Conservation (phyloP, 2,888 invertebrate species). For the Globia sparganii region DNA sequence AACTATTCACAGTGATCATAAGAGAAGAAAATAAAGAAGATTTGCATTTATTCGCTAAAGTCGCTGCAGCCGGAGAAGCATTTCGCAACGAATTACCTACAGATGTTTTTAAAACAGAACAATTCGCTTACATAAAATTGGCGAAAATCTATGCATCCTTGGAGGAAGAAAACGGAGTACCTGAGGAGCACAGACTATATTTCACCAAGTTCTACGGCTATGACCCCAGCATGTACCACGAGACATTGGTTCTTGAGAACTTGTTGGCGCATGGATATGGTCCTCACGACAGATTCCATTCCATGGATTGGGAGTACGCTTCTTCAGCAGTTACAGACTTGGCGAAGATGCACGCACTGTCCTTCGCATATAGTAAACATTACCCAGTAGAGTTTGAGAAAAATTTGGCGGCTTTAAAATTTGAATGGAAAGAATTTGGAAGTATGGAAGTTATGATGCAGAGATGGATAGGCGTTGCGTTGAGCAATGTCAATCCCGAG, state of each 20-base stretch:
- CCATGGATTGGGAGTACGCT: constrained; percentile 69
- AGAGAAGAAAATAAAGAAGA: constrained; percentile 64
- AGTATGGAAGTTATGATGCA: neutral
- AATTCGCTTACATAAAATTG: constrained; percentile 57
- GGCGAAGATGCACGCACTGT: constrained; percentile 78
- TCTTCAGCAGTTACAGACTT: constrained; percentile 70
- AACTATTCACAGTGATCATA: constrained; percentile 69
- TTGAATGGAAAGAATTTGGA: neutral
- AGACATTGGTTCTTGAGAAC: constrained; percentile 75
- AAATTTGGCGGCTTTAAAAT: neutral
- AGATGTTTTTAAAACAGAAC: constrained; percentile 55
- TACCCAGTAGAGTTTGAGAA: constrained; percentile 68
- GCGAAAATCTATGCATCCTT: constrained; percentile 49
- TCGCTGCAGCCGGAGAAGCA: constrained; percentile 57
- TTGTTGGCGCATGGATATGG: constrained; percentile 37
- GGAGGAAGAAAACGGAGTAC: constrained; percentile 57
- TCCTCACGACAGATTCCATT: constrained; percentile 68
- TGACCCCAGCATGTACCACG: constrained; percentile 62
- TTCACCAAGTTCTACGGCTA: constrained; percentile 70
- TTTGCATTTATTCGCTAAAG: constrained; percentile 76
- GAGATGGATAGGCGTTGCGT: neutral
- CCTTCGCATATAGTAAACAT: constrained; percentile 71
- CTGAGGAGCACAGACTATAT: constrained; percentile 63
- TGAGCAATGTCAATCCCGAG: neutral
- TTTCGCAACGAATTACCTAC: constrained; percentile 6